phyloP scores from a whole-genome alignment of 2,888 invertebrate species.

The Eucriotettix oculatus region DNA sequence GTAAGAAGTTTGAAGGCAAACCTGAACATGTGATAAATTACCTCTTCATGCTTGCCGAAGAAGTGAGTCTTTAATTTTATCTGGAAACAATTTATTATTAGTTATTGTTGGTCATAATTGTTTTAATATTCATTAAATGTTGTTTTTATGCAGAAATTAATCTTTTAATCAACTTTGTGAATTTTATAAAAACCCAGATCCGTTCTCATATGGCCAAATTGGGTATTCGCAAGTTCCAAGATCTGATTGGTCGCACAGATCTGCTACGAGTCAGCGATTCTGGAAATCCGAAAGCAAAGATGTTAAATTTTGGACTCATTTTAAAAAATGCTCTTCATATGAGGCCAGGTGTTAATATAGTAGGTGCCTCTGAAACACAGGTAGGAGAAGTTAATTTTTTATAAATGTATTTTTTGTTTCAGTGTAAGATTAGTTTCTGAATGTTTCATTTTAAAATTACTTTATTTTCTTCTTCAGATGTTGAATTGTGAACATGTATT shows the following conservation, averaged over 20 bases:
- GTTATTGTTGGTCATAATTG: not conserved
- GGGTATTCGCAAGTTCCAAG: conserved; percentile 76
- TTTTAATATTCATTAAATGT: not conserved
- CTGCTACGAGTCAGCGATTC: conserved; percentile 60
- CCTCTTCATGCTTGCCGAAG: conserved; percentile 94
- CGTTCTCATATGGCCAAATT: conserved; percentile 80
- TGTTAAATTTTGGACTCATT: conserved; percentile 69
- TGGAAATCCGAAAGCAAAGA: conserved; percentile 61
- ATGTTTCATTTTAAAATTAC: not conserved
- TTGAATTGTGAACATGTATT: not conserved
- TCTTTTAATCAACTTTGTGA: conserved; percentile 1
- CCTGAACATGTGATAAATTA: conserved; percentile 97
- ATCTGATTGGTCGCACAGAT: conserved; percentile 84
- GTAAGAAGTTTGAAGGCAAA: conserved; percentile 93
- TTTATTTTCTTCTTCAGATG: not conserved
- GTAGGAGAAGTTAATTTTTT: conserved; percentile 19
- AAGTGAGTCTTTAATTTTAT: conserved; percentile 36
- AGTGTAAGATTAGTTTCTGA: conserved; percentile 20
- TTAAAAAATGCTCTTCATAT: conserved; percentile 79
- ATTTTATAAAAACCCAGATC: conserved; percentile 33
- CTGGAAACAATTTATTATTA: no score
- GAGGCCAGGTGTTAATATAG: conserved; percentile 77
- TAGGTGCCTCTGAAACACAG: conserved; percentile 73
- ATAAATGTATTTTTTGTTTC: not conserved
- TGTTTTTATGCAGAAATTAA: not conserved